Base-by-base conservation (phyloP, 2,113 vertebrate genomes). In the Aphyosemion australe region DNA sequence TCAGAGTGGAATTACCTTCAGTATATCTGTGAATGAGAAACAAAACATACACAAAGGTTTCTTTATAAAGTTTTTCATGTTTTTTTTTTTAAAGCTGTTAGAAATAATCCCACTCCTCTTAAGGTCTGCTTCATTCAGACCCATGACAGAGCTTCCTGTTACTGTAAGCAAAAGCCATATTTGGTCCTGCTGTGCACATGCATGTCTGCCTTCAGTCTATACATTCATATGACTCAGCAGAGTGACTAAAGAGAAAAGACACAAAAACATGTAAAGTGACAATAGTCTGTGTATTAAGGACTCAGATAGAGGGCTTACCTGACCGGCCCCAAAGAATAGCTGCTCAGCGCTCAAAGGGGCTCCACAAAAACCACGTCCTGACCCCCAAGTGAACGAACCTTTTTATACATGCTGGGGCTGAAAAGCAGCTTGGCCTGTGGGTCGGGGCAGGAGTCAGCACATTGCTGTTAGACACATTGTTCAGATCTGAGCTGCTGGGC, bases 401-500 rank as follows among this genome's bases (percentile, higher is more conserved):
- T 91, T 93, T 93, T 93, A 93, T 93, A 93, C 79, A 79, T 81
- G 79, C 63, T 63, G 82, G 80, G 80, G 64, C 82, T 88, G 84
- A 84, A 82, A 81, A 73, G 83, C 65, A 70, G 54, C 77, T 50
- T 68, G 69, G 61, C 75, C 80, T 31, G 73, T 71, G 67, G 84
- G 69, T 80, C 78, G 18, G 64, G 84, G 71, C 69, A 83, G 78
- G 75, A 87, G 92, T 94, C 93, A 94, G 92, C 93, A 94, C 89
- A 92, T 94, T 93, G 86, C 90, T 89, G 66, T 26, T 64, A 18
- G 61, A 12, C 6, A 79, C 85, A 90, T 94, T 94, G 92, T 93
- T 90, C 50, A 3, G 53, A 19, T 48, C 84, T 92, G 91, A 94
- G 90, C 92, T 90, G 55, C 80, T 63, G 85, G 88, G 89, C 87